Conservation (phyloP, 2,888 invertebrate species). For the Hyalella azteca region DNA sequence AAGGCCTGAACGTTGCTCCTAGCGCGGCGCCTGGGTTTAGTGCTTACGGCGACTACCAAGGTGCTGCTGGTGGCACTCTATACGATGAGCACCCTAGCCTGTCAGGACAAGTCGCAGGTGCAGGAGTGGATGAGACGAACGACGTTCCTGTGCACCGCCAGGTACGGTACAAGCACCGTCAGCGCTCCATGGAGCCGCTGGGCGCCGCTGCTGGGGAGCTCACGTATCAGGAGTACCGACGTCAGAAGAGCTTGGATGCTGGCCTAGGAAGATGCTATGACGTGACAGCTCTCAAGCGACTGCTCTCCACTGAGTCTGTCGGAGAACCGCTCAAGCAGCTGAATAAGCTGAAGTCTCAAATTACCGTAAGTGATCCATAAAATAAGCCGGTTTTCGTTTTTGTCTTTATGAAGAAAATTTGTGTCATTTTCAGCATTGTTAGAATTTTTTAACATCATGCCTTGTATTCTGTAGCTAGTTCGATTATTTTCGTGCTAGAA, state of each 20-base stretch:
- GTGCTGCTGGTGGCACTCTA: not conserved
- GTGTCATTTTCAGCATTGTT: too few relatives aligned
- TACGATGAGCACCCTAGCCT: not conserved
- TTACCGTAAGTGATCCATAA: not conserved
- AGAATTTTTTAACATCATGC: too few relatives aligned
- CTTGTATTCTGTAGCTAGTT: too few relatives aligned
- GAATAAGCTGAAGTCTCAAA: not conserved
- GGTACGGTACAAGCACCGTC: not conserved
- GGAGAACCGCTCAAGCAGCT: not conserved
- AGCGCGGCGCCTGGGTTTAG: not conserved
- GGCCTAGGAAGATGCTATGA: not conserved
- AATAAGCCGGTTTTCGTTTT: too few relatives aligned
- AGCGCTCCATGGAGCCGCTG: not conserved
- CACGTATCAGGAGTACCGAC: not conserved
- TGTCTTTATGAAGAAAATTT: too few relatives aligned
- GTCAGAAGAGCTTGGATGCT: not conserved
- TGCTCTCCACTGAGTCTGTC: not conserved
- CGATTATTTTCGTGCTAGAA: too few relatives aligned
- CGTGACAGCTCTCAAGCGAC: not conserved
- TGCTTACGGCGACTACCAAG: not conserved
- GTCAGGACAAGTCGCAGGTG: not conserved
- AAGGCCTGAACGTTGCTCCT: too few relatives aligned
- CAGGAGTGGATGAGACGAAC: too few relatives aligned
- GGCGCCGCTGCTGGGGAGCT: not conserved
- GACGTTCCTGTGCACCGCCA: not conserved